Evolutionary conservation across 2,113 vertebrate species (phyloP).

Genomic region (Bos javanicus): DNA sequence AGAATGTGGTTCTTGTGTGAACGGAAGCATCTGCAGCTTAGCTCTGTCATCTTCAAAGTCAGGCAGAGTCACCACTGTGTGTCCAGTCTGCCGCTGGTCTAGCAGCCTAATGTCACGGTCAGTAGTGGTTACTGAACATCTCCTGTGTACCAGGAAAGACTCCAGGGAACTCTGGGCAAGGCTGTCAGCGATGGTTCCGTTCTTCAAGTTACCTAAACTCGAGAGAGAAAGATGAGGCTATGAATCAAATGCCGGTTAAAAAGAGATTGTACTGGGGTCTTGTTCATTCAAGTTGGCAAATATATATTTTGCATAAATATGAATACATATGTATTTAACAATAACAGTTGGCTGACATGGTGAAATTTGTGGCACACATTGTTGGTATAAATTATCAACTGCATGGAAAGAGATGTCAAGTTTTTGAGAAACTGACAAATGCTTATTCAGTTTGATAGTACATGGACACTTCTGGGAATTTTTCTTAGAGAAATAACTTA

Average conservation of each 20-base stretch:
- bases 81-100: background rate
- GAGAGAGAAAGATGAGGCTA: background rate
- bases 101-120: background rate
- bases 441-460: background rate
- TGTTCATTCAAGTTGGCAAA: background rate
- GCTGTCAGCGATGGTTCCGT: background rate
- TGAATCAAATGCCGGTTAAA: background rate
- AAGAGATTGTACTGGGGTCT: background rate
- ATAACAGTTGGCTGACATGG: background rate
- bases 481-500: background rate
- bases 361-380: background rate
- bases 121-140: background rate
- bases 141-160: background rate
- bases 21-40: background rate
- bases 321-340: background rate
- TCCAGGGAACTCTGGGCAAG: background rate
- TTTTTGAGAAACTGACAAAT: background rate
- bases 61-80: background rate
- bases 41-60: background rate
- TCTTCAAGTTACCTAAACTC: background rate
- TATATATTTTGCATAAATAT: background rate
- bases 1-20: background rate
- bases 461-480: background rate
- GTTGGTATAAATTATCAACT: background rate
- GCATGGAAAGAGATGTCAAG: background rate